A percentile compares a stretch with the other conserved stretches of the same genome.
These are phyloP conservation scores for Drosophila erecta DNA, from an alignment of 1,140 invertebrate genomes.

Conservation along the genomic window DNA sequence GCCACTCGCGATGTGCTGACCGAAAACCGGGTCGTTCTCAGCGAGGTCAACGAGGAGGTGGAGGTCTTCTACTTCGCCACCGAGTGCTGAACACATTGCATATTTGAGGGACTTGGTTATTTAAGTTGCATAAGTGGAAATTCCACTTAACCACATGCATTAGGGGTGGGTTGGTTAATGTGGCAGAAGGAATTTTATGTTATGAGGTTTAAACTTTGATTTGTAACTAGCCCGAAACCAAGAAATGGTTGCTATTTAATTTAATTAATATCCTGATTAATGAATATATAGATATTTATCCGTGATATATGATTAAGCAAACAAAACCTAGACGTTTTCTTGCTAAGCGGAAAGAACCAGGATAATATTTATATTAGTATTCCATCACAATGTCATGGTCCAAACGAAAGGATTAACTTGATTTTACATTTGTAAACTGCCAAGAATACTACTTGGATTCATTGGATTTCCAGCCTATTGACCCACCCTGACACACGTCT, in stretches of 20 bases:
- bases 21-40: conserved; percentile 29
- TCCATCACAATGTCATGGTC: neutral
- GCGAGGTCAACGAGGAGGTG: conserved; percentile 66
- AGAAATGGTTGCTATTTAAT: neutral
- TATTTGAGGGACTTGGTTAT: neutral
- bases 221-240: neutral
- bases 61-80: conserved; percentile 82
- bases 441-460: neutral
- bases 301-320: conserved; percentile 14
- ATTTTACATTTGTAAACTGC: conserved; percentile 9
- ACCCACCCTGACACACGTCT: conserved; percentile 27
- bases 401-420: neutral
- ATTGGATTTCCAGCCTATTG: conserved; percentile 13
- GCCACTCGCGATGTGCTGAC: conserved; percentile 66
- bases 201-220: neutral
- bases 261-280: conserved; percentile 5
- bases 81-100: conserved; percentile 58
- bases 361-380: neutral
- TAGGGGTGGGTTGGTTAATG: conserved; percentile 4
- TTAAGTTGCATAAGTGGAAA: neutral
- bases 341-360: conserved; percentile 12
- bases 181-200: neutral
- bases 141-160: conserved; percentile 2
- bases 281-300: conserved; percentile 1
- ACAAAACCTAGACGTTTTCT: conserved; percentile 11